Percentiles rank a stretch among this genome's conserved stretches.
These are phyloP conservation scores for Anagyrus pseudococci DNA, from an alignment of 2,888 invertebrate species.

Conservation along the genomic window DNA sequence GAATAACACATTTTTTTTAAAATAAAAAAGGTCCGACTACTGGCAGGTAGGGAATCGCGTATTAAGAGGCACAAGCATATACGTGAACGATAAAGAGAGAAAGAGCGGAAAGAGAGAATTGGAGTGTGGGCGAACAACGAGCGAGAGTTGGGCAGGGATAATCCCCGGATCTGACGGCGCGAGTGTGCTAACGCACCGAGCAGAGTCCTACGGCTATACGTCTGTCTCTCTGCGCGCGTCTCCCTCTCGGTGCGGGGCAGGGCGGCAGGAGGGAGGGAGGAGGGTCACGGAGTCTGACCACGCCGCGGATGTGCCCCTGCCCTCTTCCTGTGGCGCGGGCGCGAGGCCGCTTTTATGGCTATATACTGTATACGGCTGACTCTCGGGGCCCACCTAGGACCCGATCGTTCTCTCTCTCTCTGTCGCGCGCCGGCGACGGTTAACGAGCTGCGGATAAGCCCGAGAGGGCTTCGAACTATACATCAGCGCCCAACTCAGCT, in stretches of 20 bases:
- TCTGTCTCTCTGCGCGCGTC: too few species aligned
- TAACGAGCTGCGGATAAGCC: slow-evolving; percentile 16
- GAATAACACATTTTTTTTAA: too few species aligned
- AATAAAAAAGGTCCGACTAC: too few species aligned
- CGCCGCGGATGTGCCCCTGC: slow-evolving; percentile 63
- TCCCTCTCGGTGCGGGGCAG: slow-evolving; percentile 14
- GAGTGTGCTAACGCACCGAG: slow-evolving; percentile 34
- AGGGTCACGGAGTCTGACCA: slow-evolving; percentile 61
- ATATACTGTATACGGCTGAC: background rate
- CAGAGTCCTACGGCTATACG: background rate
- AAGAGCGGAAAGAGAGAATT: slow-evolving; percentile 6
- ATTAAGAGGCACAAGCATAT: too few species aligned
- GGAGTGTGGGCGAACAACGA: too few species aligned
- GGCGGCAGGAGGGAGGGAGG: slow-evolving; percentile 36
- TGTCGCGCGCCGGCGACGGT: background rate
- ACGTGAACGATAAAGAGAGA: background rate
- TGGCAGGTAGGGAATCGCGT: too few species aligned
- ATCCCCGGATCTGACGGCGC: slow-evolving; percentile 56
- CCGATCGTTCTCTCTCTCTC: background rate
- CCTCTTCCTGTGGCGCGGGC: slow-evolving; percentile 55
- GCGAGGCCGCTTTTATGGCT: slow-evolving; percentile 11
- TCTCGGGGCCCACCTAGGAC: too few species aligned
- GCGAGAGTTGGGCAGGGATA: slow-evolving; percentile 49
- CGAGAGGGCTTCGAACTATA: too few species aligned
- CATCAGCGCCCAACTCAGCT: too few species aligned